phyloP scores from a whole-genome alignment of 2,888 invertebrate genomes.

The Polyploca ridens region DNA sequence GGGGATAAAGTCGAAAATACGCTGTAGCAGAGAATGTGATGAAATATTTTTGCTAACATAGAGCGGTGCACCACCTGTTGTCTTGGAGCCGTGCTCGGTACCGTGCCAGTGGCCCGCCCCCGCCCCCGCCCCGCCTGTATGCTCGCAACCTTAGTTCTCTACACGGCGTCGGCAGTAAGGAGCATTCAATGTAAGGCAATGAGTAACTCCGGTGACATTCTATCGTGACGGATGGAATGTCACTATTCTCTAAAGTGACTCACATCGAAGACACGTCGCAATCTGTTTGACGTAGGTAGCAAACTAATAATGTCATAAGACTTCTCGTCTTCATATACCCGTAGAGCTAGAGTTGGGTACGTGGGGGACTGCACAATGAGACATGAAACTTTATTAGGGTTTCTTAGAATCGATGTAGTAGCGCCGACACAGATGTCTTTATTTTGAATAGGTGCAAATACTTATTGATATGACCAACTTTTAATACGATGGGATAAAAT shows the following conservation, averaged over 20 bases:
- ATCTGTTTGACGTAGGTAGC: not conserved
- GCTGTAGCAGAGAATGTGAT: not conserved
- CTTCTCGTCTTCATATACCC: not conserved
- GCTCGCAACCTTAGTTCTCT: not conserved
- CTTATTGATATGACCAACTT: too few species aligned
- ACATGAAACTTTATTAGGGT: too few species aligned
- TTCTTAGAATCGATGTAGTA: too few species aligned
- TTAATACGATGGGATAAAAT: too few species aligned
- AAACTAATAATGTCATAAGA: not conserved
- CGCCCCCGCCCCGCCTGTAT: not conserved
- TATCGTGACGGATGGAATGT: not conserved
- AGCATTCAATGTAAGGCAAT: not conserved
- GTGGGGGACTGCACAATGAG: too few species aligned
- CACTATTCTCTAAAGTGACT: too few species aligned
- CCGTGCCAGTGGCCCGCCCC: not conserved
- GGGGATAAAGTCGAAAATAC: not conserved
- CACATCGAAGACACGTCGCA: not conserved
- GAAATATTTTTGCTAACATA: not conserved
- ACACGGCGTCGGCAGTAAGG: too few species aligned
- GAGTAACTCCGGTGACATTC: not conserved
- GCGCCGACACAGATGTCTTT: too few species aligned
- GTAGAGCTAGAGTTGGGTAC: not conserved
- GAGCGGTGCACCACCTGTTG: slow-evolving; percentile 3
- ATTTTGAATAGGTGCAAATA: too few species aligned
- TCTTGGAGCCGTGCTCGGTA: not conserved